phyloP scores from a whole-genome alignment of 2,888 invertebrate species.

The Epirrhoe alternata region DNA sequence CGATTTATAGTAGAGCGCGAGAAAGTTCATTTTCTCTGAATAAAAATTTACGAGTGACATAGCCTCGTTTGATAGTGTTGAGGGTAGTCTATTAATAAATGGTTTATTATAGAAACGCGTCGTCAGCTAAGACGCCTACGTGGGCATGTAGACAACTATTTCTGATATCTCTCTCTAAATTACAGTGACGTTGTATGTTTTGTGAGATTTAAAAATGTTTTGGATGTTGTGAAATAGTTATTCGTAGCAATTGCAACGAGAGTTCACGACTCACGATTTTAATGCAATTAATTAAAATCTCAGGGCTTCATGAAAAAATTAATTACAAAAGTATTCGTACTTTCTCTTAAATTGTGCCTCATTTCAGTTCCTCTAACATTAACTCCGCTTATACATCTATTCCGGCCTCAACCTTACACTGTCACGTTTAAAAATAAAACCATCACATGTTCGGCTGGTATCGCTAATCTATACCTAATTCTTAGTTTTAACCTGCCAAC shows the following conservation, averaged over 20 bases:
- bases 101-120: constrained; percentile 50
- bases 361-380: constrained; percentile 35
- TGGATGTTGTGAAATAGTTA: constrained; percentile 38
- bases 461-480: constrained; percentile 60
- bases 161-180: constrained; percentile 43
- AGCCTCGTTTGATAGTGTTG: constrained; percentile 38
- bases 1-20: constrained; percentile 1
- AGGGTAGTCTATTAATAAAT: constrained; percentile 56
- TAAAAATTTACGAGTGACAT: constrained; percentile 14
- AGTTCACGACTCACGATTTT: background rate
- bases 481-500: constrained; percentile 62
- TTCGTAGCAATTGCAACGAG: constrained; percentile 8
- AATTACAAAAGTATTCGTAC: background rate
- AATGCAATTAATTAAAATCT: background rate
- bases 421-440: constrained; percentile 60
- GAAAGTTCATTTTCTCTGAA: constrained; percentile 19
- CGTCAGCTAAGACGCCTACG: constrained; percentile 54
- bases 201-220: constrained; percentile 37
- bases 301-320: background rate
- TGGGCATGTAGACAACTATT: constrained; percentile 50
- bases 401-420: constrained; percentile 62
- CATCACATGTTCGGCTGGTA: constrained; percentile 57
- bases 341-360: constrained; percentile 2
- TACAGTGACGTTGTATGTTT: constrained; percentile 39
- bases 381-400: constrained; percentile 33